These are phyloP conservation scores for Heliconius hermathena DNA, from an alignment of 1,140 invertebrate genomes.

Conservation along the genomic window DNA sequence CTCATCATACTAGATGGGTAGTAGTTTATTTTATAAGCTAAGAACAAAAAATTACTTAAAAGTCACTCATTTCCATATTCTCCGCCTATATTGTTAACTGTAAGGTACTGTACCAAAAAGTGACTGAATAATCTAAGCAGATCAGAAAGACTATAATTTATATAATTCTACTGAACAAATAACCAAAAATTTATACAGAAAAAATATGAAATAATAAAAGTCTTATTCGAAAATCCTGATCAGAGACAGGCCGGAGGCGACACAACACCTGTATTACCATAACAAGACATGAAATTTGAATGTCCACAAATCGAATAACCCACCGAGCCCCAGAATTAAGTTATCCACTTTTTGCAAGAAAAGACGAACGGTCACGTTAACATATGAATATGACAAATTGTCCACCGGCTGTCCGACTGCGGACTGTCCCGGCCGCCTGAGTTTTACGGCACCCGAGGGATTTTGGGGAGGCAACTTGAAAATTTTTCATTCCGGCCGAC, in stretches of 20 bases:
- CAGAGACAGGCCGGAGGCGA: conserved; percentile 55
- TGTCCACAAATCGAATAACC: conserved; percentile 77
- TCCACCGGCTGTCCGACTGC: conserved; percentile 62
- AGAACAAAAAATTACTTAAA: no score
- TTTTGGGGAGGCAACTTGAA: conserved; percentile 69
- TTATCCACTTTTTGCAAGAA: conserved; percentile 81
- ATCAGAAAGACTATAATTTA: neutral
- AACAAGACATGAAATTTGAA: conserved; percentile 81
- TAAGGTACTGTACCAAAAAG: no score
- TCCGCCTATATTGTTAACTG: no score
- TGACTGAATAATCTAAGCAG: no score
- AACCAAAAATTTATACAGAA: neutral
- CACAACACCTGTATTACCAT: conserved; percentile 78
- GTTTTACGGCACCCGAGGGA: conserved; percentile 76
- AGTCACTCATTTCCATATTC: no score
- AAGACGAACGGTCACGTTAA: conserved; percentile 78
- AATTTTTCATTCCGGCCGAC: conserved; percentile 77
- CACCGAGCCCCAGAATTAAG: conserved; percentile 68
- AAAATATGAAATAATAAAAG: conserved; percentile 3
- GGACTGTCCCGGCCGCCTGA: conserved; percentile 63
- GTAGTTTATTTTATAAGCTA: no score
- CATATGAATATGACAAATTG: conserved; percentile 82
- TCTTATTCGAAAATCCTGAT: conserved; percentile 8
- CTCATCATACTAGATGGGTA: no score
- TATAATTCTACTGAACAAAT: neutral